Evolutionary conservation across 2,113 vertebrate species (phyloP).

Genomic region (Cynoglossus semilaevis): DNA sequence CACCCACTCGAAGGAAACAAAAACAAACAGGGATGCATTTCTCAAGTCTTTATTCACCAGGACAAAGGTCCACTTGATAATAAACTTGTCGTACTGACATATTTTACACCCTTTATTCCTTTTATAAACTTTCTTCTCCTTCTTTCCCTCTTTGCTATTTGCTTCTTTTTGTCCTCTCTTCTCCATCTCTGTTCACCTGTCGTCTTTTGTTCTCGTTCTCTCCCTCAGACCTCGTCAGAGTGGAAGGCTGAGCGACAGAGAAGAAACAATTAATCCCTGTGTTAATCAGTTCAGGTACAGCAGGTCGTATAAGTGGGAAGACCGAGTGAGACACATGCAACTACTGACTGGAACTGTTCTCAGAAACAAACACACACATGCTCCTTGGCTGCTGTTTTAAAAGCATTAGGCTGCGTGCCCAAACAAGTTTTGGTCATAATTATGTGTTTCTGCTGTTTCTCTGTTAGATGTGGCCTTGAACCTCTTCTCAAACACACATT

Average conservation of each 20-base stretch:
- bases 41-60: too few relatives aligned
- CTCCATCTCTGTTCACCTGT: too few relatives aligned
- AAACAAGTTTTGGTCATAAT: background rate
- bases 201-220: background rate
- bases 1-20: too few relatives aligned
- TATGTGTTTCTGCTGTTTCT: background rate
- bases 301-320: background rate
- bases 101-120: too few relatives aligned
- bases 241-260: conserved; percentile 52
- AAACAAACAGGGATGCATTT: too few relatives aligned
- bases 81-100: too few relatives aligned
- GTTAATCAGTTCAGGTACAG: conserved; percentile 6
- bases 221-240: conserved; percentile 60
- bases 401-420: background rate
- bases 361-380: background rate
- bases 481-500: background rate
- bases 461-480: conserved; percentile 7
- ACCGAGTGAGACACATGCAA: background rate
- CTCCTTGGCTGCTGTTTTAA: background rate
- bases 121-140: background rate
- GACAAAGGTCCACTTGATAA: too few relatives aligned
- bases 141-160: background rate
- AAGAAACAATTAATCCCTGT: background rate
- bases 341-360: background rate
- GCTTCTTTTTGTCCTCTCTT: background rate